Conservation (phyloP, 2,113 vertebrate species). For the Donacobius atricapilla region DNA sequence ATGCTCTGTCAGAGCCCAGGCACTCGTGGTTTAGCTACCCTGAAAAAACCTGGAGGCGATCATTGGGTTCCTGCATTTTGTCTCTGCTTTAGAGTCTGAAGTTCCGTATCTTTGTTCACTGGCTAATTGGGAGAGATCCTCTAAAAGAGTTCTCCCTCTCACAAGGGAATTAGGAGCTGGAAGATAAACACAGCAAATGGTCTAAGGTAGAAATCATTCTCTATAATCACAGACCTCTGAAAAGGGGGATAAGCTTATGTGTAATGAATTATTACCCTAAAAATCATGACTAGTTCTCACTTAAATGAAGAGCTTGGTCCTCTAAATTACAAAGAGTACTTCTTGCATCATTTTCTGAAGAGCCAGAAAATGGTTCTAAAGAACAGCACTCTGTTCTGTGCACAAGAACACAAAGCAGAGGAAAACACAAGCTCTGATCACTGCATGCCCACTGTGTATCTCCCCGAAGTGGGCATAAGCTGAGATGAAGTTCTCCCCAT, state of each 20-base stretch:
- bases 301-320: not conserved
- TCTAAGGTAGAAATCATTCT: not conserved
- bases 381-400: not conserved
- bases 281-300: not conserved
- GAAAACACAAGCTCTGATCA: not conserved
- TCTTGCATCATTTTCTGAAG: not conserved
- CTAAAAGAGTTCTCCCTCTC: not conserved
- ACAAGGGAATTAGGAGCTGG: not conserved
- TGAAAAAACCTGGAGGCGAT: not conserved
- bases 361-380: no score
- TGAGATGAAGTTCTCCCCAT: not conserved
- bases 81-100: not conserved
- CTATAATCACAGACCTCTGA: not conserved
- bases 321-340: not conserved
- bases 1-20: not conserved
- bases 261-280: not conserved
- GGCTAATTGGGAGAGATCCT: not conserved
- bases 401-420: not conserved
- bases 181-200: not conserved
- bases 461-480: not conserved
- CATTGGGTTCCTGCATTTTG: not conserved
- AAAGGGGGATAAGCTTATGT: not conserved
- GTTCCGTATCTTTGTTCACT: not conserved
- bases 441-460: not conserved
- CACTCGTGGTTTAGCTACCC: fast-evolving